Evolutionary conservation across 2,797 vertebrate genomes (phyloP).

Genomic region (Varecia variegata): DNA sequence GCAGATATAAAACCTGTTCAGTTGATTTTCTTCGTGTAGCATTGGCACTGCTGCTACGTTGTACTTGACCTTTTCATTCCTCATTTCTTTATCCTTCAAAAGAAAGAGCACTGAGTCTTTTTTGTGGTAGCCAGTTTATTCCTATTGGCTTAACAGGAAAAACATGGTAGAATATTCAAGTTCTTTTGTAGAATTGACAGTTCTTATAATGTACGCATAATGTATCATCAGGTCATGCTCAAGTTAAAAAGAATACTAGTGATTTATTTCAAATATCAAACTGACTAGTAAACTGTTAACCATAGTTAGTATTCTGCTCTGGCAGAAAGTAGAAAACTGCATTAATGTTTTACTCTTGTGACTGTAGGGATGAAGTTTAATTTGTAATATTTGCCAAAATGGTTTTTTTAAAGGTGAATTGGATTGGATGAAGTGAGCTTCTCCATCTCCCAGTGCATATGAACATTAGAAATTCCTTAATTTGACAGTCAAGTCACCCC

Average conservation of each 20-base stretch:
- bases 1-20: not conserved
- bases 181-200: not conserved
- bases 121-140: conserved; percentile 22
- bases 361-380: not conserved
- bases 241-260: conserved; percentile 41
- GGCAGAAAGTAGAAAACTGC: not conserved
- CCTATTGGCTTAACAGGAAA: not conserved
- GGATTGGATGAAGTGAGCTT: not conserved
- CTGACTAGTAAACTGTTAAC: conserved; percentile 62
- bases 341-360: conserved; percentile 55
- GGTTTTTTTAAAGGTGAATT: conserved; percentile 23
- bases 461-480: conserved; percentile 6
- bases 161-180: not conserved
- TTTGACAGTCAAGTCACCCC: not conserved
- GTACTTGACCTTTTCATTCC: conserved; percentile 42
- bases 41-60: not conserved
- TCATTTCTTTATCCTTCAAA: conserved; percentile 5
- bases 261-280: conserved; percentile 48
- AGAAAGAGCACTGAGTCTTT: not conserved
- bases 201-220: not conserved
- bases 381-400: not conserved
- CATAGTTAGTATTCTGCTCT: conserved; percentile 63
- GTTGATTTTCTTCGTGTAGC: not conserved
- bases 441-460: not conserved
- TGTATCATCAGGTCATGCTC: not conserved